Percentiles rank a stretch among this genome's conserved stretches.
Evolutionary conservation across 2,113 vertebrate species (phyloP).

Genomic region (Phalacrocorax brasilianus): DNA sequence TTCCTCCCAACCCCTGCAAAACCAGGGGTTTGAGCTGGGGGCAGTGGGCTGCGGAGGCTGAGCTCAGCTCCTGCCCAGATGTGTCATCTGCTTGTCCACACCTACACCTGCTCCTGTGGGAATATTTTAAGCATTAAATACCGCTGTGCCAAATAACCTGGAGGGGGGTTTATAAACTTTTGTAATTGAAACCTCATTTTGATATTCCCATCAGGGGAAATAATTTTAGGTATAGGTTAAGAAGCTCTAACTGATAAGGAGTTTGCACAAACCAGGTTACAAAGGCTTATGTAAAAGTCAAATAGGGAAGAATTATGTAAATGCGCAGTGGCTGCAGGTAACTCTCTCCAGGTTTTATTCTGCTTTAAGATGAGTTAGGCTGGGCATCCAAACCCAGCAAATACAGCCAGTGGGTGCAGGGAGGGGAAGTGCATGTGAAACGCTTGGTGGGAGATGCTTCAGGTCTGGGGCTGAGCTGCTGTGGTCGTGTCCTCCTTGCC

Average conservation of each 20-base stretch:
- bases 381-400: not conserved
- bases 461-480: not conserved
- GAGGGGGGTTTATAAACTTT: not conserved
- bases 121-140: not conserved
- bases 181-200: slow-evolving; percentile 57
- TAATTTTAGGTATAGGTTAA: slow-evolving; percentile 72
- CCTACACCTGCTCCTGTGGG: not conserved
- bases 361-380: not conserved
- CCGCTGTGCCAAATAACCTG: not conserved
- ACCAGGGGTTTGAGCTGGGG: not conserved
- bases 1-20: not conserved
- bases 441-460: not conserved
- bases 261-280: slow-evolving; percentile 63
- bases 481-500: not conserved
- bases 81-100: not conserved
- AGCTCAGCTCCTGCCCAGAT: not conserved
- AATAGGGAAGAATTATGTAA: not conserved
- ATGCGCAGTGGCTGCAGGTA: not conserved
- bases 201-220: slow-evolving; percentile 58
- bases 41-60: not conserved
- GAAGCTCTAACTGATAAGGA: not conserved
- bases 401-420: accelerated
- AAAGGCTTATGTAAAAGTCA: slow-evolving; percentile 24
- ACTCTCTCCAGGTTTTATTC: not conserved
- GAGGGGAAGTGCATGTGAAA: not conserved